Percentiles rank a stretch among this genome's conserved stretches.
phyloP scores from a whole-genome alignment of 2,113 vertebrate genomes.

The Tachycineta bicolor region DNA sequence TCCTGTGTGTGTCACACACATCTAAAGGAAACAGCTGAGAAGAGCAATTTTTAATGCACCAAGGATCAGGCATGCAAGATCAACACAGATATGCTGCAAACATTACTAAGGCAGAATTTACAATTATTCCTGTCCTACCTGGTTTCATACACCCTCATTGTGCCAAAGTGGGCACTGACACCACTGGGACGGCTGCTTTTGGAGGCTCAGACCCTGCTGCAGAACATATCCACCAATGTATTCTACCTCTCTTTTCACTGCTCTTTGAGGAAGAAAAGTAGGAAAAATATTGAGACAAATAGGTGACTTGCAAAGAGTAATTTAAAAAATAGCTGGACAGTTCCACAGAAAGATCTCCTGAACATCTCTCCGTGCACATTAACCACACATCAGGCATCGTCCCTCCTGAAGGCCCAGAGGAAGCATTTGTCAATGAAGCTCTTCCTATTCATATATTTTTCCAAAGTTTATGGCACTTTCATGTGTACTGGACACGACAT shows the following conservation, averaged over 20 bases:
- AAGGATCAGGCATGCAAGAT: not conserved
- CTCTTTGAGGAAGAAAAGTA: not conserved
- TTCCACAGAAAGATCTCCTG: not conserved
- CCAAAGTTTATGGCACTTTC: not conserved
- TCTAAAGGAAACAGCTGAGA: not conserved
- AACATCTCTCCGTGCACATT: fast-evolving
- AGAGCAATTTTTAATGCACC: not conserved
- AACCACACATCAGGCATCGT: fast-evolving
- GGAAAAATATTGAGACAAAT: not conserved
- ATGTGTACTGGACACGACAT: not conserved
- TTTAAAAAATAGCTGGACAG: not conserved
- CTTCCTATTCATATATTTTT: not conserved
- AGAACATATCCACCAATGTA: not conserved
- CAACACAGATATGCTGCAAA: not conserved
- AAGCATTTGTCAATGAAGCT: not conserved
- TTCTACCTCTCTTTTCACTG: not conserved
- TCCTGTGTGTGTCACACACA: not conserved
- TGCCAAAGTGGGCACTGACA: not conserved
- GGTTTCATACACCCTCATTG: not conserved
- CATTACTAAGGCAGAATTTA: not conserved
- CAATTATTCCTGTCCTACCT: not conserved
- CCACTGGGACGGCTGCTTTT: not conserved
- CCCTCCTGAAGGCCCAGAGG: not conserved
- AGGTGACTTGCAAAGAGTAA: not conserved
- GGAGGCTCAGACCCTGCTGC: not conserved